phyloP scores from a whole-genome alignment of 2,113 vertebrate genomes.

The Acanthochromis polyacanthus region DNA sequence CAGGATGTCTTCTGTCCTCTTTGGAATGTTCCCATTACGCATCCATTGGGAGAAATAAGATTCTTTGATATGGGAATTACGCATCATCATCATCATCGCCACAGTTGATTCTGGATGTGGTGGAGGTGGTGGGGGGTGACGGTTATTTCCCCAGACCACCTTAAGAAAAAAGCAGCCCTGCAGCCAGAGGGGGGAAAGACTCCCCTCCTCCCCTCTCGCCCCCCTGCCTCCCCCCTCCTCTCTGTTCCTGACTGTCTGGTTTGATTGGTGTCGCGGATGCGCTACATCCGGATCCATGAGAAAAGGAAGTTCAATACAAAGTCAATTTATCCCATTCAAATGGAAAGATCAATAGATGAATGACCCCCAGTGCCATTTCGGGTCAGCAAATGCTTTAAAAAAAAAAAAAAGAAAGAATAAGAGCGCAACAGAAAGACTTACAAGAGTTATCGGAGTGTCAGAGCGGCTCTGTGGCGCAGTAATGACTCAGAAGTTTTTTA shows the following conservation, averaged over 20 bases:
- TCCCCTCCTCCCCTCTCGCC: constrained; percentile 14
- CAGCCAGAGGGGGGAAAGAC: constrained; percentile 63
- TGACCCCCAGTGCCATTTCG: constrained; percentile 65
- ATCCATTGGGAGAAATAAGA: constrained; percentile 34
- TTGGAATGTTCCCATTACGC: constrained; percentile 65
- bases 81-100: constrained; percentile 3
- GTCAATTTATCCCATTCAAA: constrained; percentile 86
- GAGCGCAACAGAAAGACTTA: not conserved
- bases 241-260: constrained; percentile 80
- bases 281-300: constrained; percentile 83
- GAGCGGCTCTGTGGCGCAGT: constrained; percentile 19
- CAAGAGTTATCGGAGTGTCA: constrained; percentile 21
- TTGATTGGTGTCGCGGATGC: constrained; percentile 85
- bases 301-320: constrained; percentile 84
- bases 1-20: constrained; percentile 63
- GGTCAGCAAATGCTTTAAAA: constrained; percentile 48
- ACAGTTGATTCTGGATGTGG: too few species aligned
- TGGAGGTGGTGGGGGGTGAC: not conserved
- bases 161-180: constrained; percentile 77
- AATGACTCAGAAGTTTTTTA: not conserved
- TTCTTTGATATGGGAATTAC: constrained; percentile 14
- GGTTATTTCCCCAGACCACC: constrained; percentile 64
- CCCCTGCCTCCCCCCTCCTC: constrained; percentile 20
- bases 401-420: constrained; percentile 12
- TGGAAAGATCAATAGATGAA: constrained; percentile 83